A percentile compares a stretch with the other conserved stretches of the same genome.
Conservation (phyloP, 2,888 invertebrate genomes). For the Dysmachus trigonus region DNA sequence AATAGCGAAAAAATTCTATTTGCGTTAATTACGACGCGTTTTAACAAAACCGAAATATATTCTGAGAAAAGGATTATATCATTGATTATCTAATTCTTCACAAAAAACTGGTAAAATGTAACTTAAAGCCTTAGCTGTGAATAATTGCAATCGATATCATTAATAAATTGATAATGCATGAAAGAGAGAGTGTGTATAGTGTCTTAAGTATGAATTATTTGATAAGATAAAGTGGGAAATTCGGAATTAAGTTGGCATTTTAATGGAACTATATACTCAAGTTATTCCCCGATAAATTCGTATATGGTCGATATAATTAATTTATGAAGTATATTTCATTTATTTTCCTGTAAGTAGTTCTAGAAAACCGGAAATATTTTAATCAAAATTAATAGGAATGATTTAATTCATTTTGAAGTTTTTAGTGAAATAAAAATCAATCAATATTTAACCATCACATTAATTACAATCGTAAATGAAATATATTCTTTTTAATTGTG, state of each 20-base stretch:
- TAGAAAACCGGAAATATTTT: background rate
- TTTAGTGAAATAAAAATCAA: background rate
- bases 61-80: background rate
- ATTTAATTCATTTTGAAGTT: background rate
- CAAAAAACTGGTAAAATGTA: background rate
- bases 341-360: background rate
- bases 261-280: background rate
- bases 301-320: background rate
- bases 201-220: background rate
- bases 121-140: background rate
- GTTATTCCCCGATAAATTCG: background rate
- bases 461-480: too few relatives aligned
- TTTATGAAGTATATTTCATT: background rate
- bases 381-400: background rate
- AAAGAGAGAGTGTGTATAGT: background rate
- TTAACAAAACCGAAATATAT: background rate
- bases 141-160: background rate
- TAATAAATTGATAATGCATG: background rate
- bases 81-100: background rate
- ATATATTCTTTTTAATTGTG: too few relatives aligned
- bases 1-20: too few relatives aligned
- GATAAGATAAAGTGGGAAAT: background rate
- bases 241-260: background rate
- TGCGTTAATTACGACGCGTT: background rate
- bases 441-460: background rate